These are phyloP conservation scores for Aplysina aerophoba DNA, from an alignment of 37 sponge, comb jelly and placozoan species.

Conservation along the genomic window DNA sequence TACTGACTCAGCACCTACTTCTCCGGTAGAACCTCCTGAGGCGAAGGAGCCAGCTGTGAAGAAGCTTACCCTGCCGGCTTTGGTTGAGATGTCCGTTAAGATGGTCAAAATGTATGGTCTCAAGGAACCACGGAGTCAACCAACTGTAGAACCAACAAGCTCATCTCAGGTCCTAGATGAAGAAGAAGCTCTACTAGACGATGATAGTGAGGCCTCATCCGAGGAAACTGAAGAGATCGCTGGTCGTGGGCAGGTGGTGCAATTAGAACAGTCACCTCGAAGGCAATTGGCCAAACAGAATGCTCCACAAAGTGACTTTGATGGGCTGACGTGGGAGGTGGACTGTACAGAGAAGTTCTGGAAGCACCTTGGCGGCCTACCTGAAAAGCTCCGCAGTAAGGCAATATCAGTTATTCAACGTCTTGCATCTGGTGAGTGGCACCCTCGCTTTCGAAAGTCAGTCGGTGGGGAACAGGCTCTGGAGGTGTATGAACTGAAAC, in stretches of 20 bases:
- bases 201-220: not conserved
- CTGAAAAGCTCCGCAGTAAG: not conserved
- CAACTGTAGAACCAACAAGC: too few species aligned
- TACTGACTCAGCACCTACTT: not conserved
- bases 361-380: constrained; percentile 42
- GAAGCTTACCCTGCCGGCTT: not conserved
- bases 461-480: constrained; percentile 31
- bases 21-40: not conserved
- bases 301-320: constrained; percentile 17
- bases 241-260: too few species aligned
- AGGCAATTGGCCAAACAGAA: too few species aligned
- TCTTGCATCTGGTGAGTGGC: constrained; percentile 70
- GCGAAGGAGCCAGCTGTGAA: not conserved
- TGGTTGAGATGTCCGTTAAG: too few species aligned
- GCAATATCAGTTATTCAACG: constrained; percentile 43
- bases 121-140: too few species aligned
- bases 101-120: too few species aligned
- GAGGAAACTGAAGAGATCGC: too few species aligned
- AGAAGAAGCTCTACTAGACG: not conserved
- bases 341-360: constrained; percentile 74
- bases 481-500: constrained; percentile 58
- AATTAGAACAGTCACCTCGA: too few species aligned
- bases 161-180: not conserved
- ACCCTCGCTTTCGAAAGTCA: constrained; percentile 29
- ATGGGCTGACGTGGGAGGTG: constrained; percentile 78